Evolutionary conservation across 2,888 invertebrate species (phyloP).

Genomic region (Eristalis pertinax): DNA sequence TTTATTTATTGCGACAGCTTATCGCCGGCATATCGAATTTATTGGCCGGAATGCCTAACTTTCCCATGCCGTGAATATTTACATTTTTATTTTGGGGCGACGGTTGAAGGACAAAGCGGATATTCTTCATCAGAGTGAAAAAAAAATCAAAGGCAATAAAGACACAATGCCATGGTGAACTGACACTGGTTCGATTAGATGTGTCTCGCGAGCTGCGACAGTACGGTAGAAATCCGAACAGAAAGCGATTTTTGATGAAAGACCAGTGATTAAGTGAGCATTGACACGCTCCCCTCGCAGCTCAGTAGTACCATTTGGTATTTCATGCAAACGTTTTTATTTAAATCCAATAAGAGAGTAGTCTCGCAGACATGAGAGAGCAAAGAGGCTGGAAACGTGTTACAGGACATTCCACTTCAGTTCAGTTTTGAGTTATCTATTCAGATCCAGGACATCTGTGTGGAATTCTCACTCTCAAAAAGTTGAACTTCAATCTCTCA

Average conservation of each 20-base stretch:
- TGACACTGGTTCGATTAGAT: constrained; percentile 14
- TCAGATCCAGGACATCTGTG: neutral
- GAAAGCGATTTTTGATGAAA: constrained; percentile 56
- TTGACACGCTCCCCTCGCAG: constrained; percentile 17
- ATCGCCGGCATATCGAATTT: constrained; percentile 64
- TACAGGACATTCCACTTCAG: neutral
- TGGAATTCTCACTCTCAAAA: neutral
- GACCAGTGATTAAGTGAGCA: constrained; percentile 46
- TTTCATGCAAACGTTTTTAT: too few species aligned
- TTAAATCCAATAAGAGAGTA: too few species aligned
- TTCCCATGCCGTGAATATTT: constrained; percentile 41
- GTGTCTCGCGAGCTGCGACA: neutral
- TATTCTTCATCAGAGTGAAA: constrained; percentile 1
- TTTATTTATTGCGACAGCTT: constrained; percentile 47
- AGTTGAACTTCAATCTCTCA: neutral
- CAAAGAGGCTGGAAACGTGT: neutral
- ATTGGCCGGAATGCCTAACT: constrained; percentile 38
- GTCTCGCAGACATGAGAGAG: neutral
- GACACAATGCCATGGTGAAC: constrained; percentile 6
- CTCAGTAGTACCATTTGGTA: neutral
- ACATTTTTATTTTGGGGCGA: constrained; percentile 48
- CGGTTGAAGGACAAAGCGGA: neutral
- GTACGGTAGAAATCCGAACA: constrained; percentile 21
- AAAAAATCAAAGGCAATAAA: constrained; percentile 16
- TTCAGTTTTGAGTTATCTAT: neutral